Evolutionary conservation across 2,113 vertebrate genomes (phyloP).

Genomic region (Aegypius monachus): DNA sequence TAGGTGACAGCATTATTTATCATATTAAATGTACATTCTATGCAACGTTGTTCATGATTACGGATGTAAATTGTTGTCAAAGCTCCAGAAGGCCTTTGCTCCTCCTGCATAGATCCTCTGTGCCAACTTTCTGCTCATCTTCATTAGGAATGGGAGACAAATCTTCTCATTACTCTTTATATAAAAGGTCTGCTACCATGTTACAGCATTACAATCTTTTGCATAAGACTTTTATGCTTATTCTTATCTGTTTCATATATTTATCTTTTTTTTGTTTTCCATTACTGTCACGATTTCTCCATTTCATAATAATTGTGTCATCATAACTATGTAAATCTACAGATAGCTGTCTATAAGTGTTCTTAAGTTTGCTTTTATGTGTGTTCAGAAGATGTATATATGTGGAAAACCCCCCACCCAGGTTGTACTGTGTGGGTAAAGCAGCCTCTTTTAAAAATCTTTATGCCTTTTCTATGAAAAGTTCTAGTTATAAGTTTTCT

Average conservation of each 20-base stretch:
- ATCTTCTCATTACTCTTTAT: not conserved
- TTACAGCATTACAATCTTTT: not conserved
- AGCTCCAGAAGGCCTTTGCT: not conserved
- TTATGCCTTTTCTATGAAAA: not conserved
- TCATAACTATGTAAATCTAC: not conserved
- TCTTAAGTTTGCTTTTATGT: not conserved
- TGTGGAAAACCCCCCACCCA: accelerated
- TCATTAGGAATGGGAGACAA: not conserved
- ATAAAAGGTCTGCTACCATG: not conserved
- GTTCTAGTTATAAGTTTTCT: not conserved
- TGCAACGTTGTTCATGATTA: not conserved
- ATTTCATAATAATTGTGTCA: not conserved
- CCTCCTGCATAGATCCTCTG: not conserved
- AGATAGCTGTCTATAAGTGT: not conserved
- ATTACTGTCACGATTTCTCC: not conserved
- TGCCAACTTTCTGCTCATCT: not conserved
- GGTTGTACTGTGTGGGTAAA: not conserved
- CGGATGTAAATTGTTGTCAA: not conserved
- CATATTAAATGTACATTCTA: not conserved
- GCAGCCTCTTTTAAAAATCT: not conserved
- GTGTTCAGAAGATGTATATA: not conserved
- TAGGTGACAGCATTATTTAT: not conserved
- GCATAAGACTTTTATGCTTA: not conserved
- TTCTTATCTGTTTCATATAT: not conserved
- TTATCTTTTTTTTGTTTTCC: not conserved